Base-by-base conservation (phyloP, 92 coral and sea anemone species). In the Zoanthus solanderi region DNA sequence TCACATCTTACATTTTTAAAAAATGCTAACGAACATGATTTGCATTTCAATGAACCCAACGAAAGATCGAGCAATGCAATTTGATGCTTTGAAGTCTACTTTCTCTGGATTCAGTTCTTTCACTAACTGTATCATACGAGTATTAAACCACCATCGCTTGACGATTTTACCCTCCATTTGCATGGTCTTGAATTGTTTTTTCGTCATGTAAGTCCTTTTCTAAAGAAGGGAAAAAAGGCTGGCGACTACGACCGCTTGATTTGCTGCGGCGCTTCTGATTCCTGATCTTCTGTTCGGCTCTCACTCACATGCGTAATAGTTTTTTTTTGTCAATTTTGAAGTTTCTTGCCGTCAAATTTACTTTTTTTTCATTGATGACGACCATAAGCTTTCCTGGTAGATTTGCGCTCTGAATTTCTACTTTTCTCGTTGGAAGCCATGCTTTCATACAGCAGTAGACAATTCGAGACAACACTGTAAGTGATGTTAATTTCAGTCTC, bases 241-340 rank as follows among this genome's bases (percentile, higher is more conserved):
- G 61, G 61, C 61, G 61, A 54, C 11, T 1, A 54, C 60, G 5
- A 54, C 61, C 75, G 72, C 46, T 57, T 63, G 86, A 53, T 81
- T 65, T 81, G 88, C 79, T 86, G 53, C 9, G 71, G 54, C 75
- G 89, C 75, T 86, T 86, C 63, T 86, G 84, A 14, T 86, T 86
- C 61, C 89, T 65, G 69, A 86, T 76, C 63, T 86, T 86, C 83
- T 76, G 46, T 86, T 86, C 84, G 15, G 80, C 74, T 76, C 77
- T 60, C 2, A 86, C 47, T 34, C 88, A 23, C 23, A 23, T 42
- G 6, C 45, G 53, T 65, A 85, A 76, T 58, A 75, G 23, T 23
- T 23, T 18, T 60, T 86, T 37, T 32, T 31, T 65, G 83, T 86
- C 84, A 86, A 86, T 57, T 60, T 86, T 10, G 57, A 61, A 85